A percentile compares a stretch with the other conserved stretches of the same genome.
phyloP scores from a whole-genome alignment of 2,888 invertebrate species.

The Brachylomia viminalis region DNA sequence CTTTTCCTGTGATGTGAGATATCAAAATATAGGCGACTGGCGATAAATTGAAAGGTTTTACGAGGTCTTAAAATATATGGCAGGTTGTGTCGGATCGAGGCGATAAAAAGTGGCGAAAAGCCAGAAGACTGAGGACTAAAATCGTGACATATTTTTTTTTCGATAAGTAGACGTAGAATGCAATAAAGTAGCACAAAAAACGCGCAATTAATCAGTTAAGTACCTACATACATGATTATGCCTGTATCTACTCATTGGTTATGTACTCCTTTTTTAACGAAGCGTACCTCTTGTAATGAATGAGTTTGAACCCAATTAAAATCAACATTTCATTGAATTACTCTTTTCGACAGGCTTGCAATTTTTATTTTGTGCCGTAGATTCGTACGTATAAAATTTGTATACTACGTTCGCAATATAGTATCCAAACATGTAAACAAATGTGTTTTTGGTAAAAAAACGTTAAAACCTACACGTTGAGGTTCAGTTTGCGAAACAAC shows the following conservation, averaged over 20 bases:
- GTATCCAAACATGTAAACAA: neutral
- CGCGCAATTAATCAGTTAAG: too few relatives aligned
- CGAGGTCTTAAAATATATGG: neutral
- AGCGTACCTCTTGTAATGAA: too few relatives aligned
- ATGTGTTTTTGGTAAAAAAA: neutral
- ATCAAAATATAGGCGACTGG: neutral
- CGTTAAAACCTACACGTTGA: neutral
- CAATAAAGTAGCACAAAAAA: neutral
- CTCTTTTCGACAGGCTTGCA: neutral
- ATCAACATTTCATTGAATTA: neutral
- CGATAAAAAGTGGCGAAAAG: neutral
- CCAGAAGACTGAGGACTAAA: too few relatives aligned
- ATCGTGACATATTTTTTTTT: neutral
- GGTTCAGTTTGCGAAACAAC: neutral
- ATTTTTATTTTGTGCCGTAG: neutral
- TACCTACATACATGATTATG: neutral
- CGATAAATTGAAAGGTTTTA: constrained; percentile 37
- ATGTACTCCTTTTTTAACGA: too few relatives aligned
- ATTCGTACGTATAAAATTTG: neutral
- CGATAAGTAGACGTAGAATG: neutral
- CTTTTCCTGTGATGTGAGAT: constrained; percentile 13
- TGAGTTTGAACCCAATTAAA: neutral
- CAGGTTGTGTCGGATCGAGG: constrained; percentile 15
- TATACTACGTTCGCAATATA: neutral
- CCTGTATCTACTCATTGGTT: neutral